phyloP scores from a whole-genome alignment of 1,140 invertebrate genomes.

The Drosophila ercepeae region DNA sequence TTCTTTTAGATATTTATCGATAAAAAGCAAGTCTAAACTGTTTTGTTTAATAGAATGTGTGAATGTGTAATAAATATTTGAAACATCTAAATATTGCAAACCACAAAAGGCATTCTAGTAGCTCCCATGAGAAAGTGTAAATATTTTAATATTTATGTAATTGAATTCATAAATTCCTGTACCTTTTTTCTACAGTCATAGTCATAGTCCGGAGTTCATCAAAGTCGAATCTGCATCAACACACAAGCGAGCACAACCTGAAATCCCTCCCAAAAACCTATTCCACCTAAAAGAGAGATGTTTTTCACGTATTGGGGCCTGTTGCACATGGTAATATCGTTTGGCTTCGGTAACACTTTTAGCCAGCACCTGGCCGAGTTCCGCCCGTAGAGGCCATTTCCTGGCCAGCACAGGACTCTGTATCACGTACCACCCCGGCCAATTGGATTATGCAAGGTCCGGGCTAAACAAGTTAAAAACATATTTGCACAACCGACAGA shows the following conservation, averaged over 20 bases:
- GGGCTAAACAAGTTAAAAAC: conserved; percentile 71
- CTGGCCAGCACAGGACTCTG: conserved; percentile 9
- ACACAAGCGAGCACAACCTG: no score
- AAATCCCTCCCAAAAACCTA: background rate
- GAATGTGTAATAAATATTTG: background rate
- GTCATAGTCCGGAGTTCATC: background rate
- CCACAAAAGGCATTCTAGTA: background rate
- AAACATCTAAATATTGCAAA: background rate
- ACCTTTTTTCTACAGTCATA: background rate
- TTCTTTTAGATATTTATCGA: background rate
- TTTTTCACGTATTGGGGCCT: conserved; percentile 4
- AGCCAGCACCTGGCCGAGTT: conserved; percentile 29
- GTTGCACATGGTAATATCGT: conserved; percentile 51
- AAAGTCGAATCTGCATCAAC: background rate
- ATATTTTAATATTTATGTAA: background rate
- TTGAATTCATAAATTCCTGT: no score
- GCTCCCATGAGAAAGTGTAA: background rate
- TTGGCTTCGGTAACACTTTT: conserved; percentile 53
- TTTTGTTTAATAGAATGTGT: background rate
- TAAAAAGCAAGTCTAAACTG: background rate
- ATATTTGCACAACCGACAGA: conserved; percentile 50
- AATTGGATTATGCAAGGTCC: conserved; percentile 57
- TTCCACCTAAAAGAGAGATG: conserved; percentile 8
- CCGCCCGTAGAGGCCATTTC: conserved; percentile 40
- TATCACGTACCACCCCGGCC: conserved; percentile 16